phyloP scores from a whole-genome alignment of 2,113 vertebrate species.

The Daubentonia madagascariensis region DNA sequence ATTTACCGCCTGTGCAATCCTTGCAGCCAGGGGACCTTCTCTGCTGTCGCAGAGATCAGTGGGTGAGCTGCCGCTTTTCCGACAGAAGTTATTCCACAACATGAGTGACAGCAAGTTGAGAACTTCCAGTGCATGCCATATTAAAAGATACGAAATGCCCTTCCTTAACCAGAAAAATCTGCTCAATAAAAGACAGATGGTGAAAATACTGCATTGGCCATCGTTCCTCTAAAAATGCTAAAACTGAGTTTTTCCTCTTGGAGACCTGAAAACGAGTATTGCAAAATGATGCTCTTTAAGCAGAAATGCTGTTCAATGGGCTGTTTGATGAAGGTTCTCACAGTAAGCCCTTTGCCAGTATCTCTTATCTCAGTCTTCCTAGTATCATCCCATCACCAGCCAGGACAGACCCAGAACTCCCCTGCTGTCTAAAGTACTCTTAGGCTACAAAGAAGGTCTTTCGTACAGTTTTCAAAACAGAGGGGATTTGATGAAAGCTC shows the following conservation, averaged over 20 bases:
- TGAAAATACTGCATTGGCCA: neutral
- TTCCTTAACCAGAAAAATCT: neutral
- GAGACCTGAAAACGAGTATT: neutral
- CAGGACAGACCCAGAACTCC: neutral
- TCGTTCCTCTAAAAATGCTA: neutral
- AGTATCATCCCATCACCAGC: neutral
- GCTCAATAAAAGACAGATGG: neutral
- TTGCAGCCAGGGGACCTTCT: neutral
- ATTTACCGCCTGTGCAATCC: neutral
- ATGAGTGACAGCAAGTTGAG: neutral
- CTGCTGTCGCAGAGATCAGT: neutral
- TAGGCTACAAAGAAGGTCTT: neutral
- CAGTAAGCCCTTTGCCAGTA: neutral
- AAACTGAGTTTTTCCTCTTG: neutral
- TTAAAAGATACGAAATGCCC: neutral
- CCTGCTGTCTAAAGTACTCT: constrained; percentile 14
- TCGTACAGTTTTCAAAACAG: neutral
- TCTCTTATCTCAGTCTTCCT: neutral
- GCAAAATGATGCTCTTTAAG: neutral
- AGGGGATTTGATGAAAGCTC: neutral
- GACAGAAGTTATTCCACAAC: neutral
- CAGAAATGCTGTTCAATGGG: neutral
- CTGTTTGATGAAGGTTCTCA: neutral
- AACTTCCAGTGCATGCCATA: neutral
- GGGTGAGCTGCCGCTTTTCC: neutral